Evolutionary conservation across 2,113 vertebrate genomes (phyloP), one percentile per base, ranked within the genome.

Genomic region (Chlorocebus sabaeus): DNA sequence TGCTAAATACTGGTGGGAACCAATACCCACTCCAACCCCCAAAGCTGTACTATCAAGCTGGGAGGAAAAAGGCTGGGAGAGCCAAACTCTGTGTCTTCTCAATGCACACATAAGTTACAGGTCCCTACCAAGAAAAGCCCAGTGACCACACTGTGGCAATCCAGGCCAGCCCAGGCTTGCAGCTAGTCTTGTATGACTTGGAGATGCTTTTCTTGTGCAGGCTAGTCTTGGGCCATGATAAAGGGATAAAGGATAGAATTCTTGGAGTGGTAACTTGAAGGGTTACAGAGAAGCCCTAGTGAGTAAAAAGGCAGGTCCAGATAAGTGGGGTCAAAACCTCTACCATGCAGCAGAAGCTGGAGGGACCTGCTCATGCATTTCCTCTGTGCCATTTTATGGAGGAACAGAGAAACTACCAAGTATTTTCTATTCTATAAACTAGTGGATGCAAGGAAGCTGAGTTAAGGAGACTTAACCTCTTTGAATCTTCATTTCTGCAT

Each of bases 151-250:
- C 84, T 50, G 40, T 14, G 16, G 50, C 0, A 8, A 1, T 43
- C 35, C 48, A 0, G 8, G 27, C 45, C 38, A 79, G 50, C 43
- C 18, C 25, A 68, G 61, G 45, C 38, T 30, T 43, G 32, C 0
- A 5, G 82, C n/a, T 18, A 13, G 14, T 79, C 57, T 61, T 0
- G 0, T 0, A 7, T 79, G 23, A 16, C 9, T 7, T 3, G 3
- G n/a, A 67, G 43, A 43, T 17, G 43, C 25, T 59, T 8, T 7
- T 67, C 23, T 23, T 17, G 3, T 30, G 11, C 8, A 70, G 61
- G 40, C 38, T 76, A 57, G n/a, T 48, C 45, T 13, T 8, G 2
- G 73, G 57, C 18, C 27, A 5, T 7, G 76, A 20, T 2, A 38
- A 38, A 48, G 40, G 38, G 25, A 27, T 48, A 22, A 35, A 92